Base-by-base conservation (phyloP, 2,113 vertebrate genomes). In the Lipophrys pholis region DNA sequence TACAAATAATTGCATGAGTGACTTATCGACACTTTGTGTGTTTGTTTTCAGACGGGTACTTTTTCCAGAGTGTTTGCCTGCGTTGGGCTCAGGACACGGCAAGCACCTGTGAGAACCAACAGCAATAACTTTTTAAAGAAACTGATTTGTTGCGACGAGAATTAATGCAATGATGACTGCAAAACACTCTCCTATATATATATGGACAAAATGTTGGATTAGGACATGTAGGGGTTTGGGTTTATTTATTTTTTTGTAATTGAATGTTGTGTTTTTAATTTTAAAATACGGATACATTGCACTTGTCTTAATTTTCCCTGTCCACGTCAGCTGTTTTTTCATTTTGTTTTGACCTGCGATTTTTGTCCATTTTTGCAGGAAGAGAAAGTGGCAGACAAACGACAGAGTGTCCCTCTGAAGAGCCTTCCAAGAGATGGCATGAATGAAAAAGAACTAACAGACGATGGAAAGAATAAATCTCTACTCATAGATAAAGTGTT, bases 351-450 rank as follows among this genome's bases (percentile, higher is more conserved):
- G 8, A 48, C 54, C 5, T 1, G 5, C 56, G 5, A 7, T 56
- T 35, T 42, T 48, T 59, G 0, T 76, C 61, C 76, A 56, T 59
- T 64, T 64, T 73, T 52, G 41, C 78, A 91, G 91, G 17, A 8
- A 9, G 55, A 76, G 1, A 61, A 54, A 11, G 16, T 0, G 11
- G 57, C 10, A 40, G 59, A 76, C 11, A 59, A 53, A 61, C 53
- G 54, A 30, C 80, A 81, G 9, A 41, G 51, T 6, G 48, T 85
- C n/a, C 74, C 80, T 59, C 67, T 88, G 69, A 78, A 39, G 8
- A 48, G 57, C 2, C 14, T 56, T 16, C 42, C 57, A 14, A 72
- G 35, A 52, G 48, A 70, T 0, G 46, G 57, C 0, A 9, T 1
- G 50, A 55, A 76, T 39, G 45, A 65, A 52, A 41, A 56, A 51